phyloP scores from a whole-genome alignment of 2,113 vertebrate genomes.

The Panthera uncia region DNA sequence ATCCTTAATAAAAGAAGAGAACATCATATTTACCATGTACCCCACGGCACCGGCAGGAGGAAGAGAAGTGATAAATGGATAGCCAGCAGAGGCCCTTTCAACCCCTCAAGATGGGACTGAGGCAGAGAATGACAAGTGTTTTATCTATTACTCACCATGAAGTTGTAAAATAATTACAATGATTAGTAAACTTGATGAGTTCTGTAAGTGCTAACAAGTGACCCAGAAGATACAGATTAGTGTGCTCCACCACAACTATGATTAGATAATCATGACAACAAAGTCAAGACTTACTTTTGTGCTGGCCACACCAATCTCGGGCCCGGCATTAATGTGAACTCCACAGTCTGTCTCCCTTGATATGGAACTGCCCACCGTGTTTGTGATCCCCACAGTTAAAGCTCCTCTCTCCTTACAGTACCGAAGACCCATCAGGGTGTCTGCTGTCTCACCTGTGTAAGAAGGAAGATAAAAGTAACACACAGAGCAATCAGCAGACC shows the following conservation, averaged over 20 bases:
- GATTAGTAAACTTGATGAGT: background rate
- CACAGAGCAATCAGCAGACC: background rate
- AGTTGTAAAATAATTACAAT: background rate
- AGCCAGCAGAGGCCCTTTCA: background rate
- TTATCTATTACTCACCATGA: background rate
- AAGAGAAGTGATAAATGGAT: background rate
- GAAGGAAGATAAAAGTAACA: background rate
- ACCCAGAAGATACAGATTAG: background rate
- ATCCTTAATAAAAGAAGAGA: background rate
- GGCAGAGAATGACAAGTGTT: background rate
- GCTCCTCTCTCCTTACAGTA: constrained; percentile 98
- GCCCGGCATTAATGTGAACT: constrained; percentile 98
- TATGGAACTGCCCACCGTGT: constrained; percentile 98
- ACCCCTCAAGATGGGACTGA: background rate
- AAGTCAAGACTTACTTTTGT: constrained; percentile 91
- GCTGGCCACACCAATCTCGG: constrained; percentile 97
- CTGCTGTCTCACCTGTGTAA: constrained; percentile 94
- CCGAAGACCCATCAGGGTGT: constrained; percentile 94
- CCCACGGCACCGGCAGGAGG: background rate
- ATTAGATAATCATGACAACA: background rate
- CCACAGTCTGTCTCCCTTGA: constrained; percentile 98
- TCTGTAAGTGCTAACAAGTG: background rate
- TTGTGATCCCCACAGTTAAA: constrained; percentile 97
- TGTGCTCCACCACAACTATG: background rate
- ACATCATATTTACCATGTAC: background rate